A percentile compares a stretch with the other conserved stretches of the same genome.
Evolutionary conservation across 2,113 vertebrate genomes (phyloP).

Genomic region (Odocoileus hemionus): DNA sequence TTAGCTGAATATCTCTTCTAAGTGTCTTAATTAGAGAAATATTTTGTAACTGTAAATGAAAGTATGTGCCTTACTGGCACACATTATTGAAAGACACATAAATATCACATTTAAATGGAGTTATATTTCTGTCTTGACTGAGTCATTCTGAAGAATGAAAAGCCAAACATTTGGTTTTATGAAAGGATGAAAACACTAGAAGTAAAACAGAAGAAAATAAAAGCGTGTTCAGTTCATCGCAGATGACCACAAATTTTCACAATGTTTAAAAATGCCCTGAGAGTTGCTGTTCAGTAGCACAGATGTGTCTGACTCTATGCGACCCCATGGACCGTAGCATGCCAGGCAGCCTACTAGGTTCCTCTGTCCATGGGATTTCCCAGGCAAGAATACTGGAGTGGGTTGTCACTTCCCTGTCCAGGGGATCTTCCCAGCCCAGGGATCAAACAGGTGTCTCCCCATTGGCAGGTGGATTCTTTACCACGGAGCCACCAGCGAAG

Average conservation of each 20-base stretch:
- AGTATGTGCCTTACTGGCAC: neutral
- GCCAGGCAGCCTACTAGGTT: neutral
- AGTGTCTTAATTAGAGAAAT: neutral
- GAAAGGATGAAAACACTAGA: neutral
- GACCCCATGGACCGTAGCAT: neutral
- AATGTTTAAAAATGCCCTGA: neutral
- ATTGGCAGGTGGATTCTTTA: neutral
- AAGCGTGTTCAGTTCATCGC: neutral
- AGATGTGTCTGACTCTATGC: neutral
- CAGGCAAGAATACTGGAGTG: neutral
- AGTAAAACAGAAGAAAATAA: neutral
- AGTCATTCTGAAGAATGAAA: neutral
- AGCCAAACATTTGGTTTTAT: neutral
- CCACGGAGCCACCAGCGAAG: accelerated
- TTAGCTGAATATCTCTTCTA: neutral
- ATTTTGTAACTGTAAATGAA: neutral
- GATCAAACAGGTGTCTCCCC: accelerated
- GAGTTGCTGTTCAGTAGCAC: neutral
- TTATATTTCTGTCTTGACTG: neutral
- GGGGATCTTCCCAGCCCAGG: neutral
- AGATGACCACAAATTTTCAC: neutral
- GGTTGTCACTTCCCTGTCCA: neutral
- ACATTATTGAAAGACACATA: neutral
- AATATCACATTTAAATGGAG: neutral
- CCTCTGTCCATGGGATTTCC: neutral